phyloP scores from a whole-genome alignment of 2,797 vertebrate species.

The Pipistrellus pipistrellus region DNA sequence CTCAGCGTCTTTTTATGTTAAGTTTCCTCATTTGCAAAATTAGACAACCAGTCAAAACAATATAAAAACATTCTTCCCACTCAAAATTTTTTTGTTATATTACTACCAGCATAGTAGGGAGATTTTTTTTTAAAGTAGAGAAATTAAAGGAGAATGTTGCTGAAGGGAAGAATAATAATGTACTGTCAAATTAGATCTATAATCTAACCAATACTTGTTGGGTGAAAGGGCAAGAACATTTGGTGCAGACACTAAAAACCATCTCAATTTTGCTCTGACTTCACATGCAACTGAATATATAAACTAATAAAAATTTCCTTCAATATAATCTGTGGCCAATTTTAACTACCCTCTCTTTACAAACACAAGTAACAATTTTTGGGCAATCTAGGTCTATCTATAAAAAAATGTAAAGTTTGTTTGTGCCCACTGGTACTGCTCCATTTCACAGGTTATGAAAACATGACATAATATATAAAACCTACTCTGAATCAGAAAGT shows the following conservation, averaged over 20 bases:
- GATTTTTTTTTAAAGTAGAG: neutral
- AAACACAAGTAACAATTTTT: constrained; percentile 25
- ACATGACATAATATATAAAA: constrained; percentile 50
- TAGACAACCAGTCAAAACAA: constrained; percentile 60
- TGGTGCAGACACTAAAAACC: neutral
- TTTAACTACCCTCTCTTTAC: neutral
- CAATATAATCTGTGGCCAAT: constrained; percentile 35
- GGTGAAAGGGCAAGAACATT: neutral
- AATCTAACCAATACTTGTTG: neutral
- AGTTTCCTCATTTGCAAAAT: constrained; percentile 35
- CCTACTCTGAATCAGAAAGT: constrained; percentile 47
- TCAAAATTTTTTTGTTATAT: neutral
- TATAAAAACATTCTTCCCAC: neutral
- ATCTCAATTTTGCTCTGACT: constrained; percentile 33
- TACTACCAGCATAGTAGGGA: constrained; percentile 6
- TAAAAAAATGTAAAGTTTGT: constrained; percentile 17
- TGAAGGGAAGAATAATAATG: neutral
- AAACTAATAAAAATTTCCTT: constrained; percentile 25
- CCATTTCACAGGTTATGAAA: constrained; percentile 53
- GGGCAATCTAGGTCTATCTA: neutral
- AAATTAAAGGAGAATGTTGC: neutral
- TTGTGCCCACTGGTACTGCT: constrained; percentile 2
- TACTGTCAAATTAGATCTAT: neutral
- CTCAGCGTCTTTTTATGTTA: neutral
- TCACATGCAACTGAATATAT: neutral